phyloP scores from a whole-genome alignment of 1,140 invertebrate genomes.

The Drosophila santomea region DNA sequence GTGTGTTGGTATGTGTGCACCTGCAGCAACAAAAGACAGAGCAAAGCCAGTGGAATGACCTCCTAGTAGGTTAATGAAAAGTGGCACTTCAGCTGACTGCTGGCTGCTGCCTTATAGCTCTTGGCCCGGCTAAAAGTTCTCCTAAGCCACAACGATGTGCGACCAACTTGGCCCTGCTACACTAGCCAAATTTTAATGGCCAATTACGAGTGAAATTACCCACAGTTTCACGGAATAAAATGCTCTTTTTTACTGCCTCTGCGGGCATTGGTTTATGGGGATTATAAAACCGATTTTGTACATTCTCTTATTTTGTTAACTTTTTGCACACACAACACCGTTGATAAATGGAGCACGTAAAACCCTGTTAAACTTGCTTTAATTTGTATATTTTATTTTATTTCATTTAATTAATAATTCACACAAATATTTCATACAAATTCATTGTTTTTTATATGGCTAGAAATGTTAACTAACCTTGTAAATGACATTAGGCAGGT shows the following conservation, averaged over 20 bases:
- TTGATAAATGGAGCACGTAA: not conserved
- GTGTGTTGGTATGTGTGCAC: not conserved
- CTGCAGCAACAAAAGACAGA: slow-evolving; percentile 53
- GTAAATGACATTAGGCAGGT: too few relatives aligned
- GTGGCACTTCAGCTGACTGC: slow-evolving; percentile 25
- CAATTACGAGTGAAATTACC: not conserved
- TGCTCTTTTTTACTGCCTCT: not conserved
- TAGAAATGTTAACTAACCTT: too few relatives aligned
- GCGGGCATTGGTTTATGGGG: too few relatives aligned
- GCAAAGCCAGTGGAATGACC: slow-evolving; percentile 74
- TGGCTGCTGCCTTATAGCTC: slow-evolving; percentile 1
- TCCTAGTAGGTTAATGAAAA: slow-evolving; percentile 79
- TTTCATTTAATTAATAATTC: too few relatives aligned
- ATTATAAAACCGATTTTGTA: too few relatives aligned
- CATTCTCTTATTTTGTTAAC: too few relatives aligned
- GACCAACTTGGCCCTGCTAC: slow-evolving; percentile 17
- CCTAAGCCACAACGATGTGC: slow-evolving; percentile 18
- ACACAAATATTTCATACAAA: too few relatives aligned
- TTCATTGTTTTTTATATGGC: too few relatives aligned
- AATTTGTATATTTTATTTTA: too few relatives aligned
- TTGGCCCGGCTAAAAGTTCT: slow-evolving; percentile 14
- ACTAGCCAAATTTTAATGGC: slow-evolving; percentile 3
- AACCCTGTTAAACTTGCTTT: too few relatives aligned
- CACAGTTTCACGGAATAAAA: not conserved
- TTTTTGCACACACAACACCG: too few relatives aligned